These are phyloP conservation scores for Paramuricea clavata DNA, from an alignment of 92 coral and sea anemone species.

Conservation along the genomic window DNA sequence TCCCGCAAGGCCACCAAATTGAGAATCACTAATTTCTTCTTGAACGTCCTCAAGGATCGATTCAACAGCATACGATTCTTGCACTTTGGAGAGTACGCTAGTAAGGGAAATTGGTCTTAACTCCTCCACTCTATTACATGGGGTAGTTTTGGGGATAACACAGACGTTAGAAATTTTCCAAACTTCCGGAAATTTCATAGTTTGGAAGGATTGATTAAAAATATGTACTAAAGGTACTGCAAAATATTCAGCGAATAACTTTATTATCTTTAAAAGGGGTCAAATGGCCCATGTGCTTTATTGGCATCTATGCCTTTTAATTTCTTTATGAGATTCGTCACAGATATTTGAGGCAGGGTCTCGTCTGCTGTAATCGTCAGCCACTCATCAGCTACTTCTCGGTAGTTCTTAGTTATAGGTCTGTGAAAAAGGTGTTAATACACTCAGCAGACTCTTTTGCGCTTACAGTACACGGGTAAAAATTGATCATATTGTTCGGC, in stretches of 20 bases:
- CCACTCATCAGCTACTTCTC: slow-evolving; percentile 6
- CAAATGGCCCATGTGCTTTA: slow-evolving; percentile 19
- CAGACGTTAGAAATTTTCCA: slow-evolving; percentile 8
- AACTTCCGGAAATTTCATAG: slow-evolving; percentile 23
- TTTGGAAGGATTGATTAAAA: background rate
- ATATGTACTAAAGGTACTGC: background rate
- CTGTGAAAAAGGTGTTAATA: slow-evolving; percentile 16
- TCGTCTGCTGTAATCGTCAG: background rate
- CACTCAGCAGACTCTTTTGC: background rate
- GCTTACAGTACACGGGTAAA: too few species aligned
- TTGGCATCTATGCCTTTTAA: slow-evolving; percentile 2
- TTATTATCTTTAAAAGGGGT: background rate
- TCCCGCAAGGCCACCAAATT: slow-evolving; percentile 20
- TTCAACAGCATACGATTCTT: slow-evolving; percentile 12
- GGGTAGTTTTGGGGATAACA: background rate
- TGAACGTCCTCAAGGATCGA: slow-evolving; percentile 4
- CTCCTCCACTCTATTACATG: slow-evolving; percentile 10
- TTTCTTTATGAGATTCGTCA: background rate
- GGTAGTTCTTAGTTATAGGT: background rate
- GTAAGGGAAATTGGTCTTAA: slow-evolving; percentile 18
- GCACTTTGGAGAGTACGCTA: slow-evolving; percentile 5
- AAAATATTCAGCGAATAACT: background rate
- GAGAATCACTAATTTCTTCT: background rate
- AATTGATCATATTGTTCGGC: too few species aligned
- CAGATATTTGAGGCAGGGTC: slow-evolving; percentile 17